Evolutionary conservation across 2,888 invertebrate species (phyloP).

Genomic region (Sinelater perroti): DNA sequence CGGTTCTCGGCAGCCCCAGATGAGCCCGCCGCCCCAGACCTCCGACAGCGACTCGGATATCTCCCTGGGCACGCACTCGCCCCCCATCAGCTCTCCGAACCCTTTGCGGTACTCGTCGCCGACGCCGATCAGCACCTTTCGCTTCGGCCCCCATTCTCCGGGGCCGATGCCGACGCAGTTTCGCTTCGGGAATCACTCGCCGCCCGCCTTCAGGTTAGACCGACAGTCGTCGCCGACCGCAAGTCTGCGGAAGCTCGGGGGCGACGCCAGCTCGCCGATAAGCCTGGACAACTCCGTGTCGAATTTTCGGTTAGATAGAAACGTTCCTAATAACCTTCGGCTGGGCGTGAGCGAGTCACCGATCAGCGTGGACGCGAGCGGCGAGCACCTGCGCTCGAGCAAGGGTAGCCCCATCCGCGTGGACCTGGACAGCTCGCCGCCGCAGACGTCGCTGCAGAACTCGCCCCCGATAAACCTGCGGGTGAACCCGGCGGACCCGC

Average conservation of each 20-base stretch:
- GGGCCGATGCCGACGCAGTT: constrained; percentile 61
- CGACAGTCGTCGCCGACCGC: constrained; percentile 37
- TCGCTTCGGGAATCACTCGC: constrained; percentile 56
- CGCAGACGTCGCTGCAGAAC: constrained; percentile 48
- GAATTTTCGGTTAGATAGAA: constrained; percentile 47
- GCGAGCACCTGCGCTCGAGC: constrained; percentile 41
- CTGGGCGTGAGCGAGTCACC: constrained; percentile 51
- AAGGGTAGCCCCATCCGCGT: constrained; percentile 52
- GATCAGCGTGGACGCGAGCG: constrained; percentile 48
- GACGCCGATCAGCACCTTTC: constrained; percentile 54
- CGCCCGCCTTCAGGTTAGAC: constrained; percentile 45
- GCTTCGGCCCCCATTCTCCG: constrained; percentile 61
- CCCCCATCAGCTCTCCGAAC: constrained; percentile 57
- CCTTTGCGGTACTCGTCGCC: constrained; percentile 54
- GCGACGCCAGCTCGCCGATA: constrained; percentile 31
- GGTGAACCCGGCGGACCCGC: constrained; percentile 27
- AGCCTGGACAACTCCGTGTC: constrained; percentile 24
- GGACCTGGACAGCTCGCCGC: constrained; percentile 44
- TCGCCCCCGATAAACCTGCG: constrained; percentile 58
- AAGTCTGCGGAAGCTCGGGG: constrained; percentile 27
- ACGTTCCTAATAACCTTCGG: constrained; percentile 41
- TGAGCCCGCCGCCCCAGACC: constrained; percentile 56
- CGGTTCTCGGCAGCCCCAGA: constrained; percentile 51
- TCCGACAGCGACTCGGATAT: constrained; percentile 62
- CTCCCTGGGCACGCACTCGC: constrained; percentile 59